Base-by-base conservation (phyloP, 1,140 invertebrate genomes). In the Zaprionus tsacasi region DNA sequence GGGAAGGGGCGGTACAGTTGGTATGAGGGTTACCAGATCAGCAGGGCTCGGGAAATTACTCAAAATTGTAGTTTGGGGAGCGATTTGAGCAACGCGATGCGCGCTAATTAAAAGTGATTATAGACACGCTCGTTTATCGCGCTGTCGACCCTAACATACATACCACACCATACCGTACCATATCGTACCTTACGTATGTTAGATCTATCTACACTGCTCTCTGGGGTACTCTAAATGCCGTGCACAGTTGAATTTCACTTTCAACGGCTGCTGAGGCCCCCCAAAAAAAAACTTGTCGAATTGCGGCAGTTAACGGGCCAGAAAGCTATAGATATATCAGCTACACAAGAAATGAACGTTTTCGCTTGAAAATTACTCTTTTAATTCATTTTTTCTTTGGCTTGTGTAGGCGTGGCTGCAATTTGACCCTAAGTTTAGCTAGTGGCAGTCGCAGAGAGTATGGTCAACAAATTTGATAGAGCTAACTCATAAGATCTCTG, bases 71-170 rank as follows among this genome's bases (percentile, higher is more conserved):
- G 80, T 72, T 72, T 38, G 54, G 69, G 61, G 61, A 57, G 27
- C 43, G 40, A 59, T 58, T 36, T 59, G 70, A 61, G 56, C 61
- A 66, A 72, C 48, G 30, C 55, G 68, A 66, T 61, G 57, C 45
- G 50, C 69, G 85, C 74, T 63, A 88, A 88, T 88, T 88, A 88
- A 89, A 85, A 54, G 78, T 79, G 86, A 88, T 81, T 88, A 89
- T 81, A 66, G 81, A 88, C 85, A 90, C 85, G 85, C 85, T 89
- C 63, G 70, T 52, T 77, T 75, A 70, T 75, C 21, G 21, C 72
- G 58, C 60, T 54, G 30, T 33, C 7, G 5, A 5, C 30, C 30
- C 30, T 2, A 5, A 1, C 30, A 21, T 21, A 21, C 30, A 33
- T 6, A 5, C 30, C 30, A 6, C 30, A 7, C 30, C 7, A 33